These are phyloP conservation scores for Melanophora roralis DNA, from an alignment of 2,888 invertebrate genomes.

Conservation along the genomic window DNA sequence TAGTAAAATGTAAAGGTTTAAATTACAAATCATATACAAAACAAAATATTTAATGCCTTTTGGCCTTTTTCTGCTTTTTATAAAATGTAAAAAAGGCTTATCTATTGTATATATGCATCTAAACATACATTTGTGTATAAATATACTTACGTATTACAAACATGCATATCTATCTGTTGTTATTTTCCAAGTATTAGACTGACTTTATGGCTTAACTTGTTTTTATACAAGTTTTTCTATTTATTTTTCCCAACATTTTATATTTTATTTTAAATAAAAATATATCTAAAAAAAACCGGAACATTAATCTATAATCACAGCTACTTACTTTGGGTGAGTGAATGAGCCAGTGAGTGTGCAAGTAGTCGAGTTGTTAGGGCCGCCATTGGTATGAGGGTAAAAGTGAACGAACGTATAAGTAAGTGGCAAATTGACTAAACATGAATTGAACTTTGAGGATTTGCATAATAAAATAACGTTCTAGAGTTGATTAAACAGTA, in stretches of 20 bases:
- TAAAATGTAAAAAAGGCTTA: slow-evolving; percentile 43
- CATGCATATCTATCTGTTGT: background rate
- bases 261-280: slow-evolving; percentile 27
- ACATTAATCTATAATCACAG: slow-evolving; percentile 51
- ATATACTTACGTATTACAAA: background rate
- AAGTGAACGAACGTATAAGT: slow-evolving; percentile 5
- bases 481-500: slow-evolving; percentile 19
- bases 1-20: slow-evolving; percentile 49
- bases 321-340: background rate
- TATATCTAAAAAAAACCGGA: slow-evolving; percentile 17
- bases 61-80: slow-evolving; percentile 16
- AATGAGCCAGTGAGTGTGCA: background rate
- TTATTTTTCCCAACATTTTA: background rate
- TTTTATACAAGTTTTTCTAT: background rate
- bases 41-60: slow-evolving; percentile 18
- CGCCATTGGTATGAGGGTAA: background rate
- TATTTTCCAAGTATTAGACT: slow-evolving; percentile 5
- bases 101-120: background rate
- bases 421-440: slow-evolving; percentile 16
- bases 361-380: background rate
- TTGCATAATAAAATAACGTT: slow-evolving; percentile 45
- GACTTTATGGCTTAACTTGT: slow-evolving; percentile 7
- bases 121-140: background rate
- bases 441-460: slow-evolving; percentile 31
- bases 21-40: slow-evolving; percentile 50